Evolutionary conservation across 30 jellyfish, hydroid and myxozoan genomes (phyloP).

Genomic region (Aurelia aurita): DNA sequence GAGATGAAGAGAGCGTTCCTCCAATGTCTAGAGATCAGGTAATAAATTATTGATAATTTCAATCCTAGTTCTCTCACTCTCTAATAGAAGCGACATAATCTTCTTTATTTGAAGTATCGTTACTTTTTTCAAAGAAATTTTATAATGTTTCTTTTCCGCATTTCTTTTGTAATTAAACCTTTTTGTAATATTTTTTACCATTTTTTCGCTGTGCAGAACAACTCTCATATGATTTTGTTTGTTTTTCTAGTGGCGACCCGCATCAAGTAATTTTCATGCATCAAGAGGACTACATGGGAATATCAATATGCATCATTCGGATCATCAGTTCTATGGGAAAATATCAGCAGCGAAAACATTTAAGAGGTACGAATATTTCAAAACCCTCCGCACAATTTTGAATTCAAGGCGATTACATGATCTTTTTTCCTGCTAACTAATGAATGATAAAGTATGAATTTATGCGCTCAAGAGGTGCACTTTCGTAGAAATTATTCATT

Average conservation of each 20-base stretch:
- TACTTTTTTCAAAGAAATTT: not conserved
- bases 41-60: too few relatives aligned
- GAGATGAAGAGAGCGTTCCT: slow-evolving; percentile 51
- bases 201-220: not conserved
- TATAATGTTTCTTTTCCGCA: not conserved
- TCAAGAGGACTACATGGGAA: slow-evolving; percentile 43
- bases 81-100: too few relatives aligned
- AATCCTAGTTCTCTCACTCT: too few relatives aligned
- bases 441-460: not conserved
- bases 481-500: too few relatives aligned
- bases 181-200: too few relatives aligned
- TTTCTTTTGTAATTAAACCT: not conserved
- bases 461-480: not conserved
- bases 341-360: slow-evolving; percentile 79
- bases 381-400: too few relatives aligned
- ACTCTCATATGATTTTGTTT: not conserved
- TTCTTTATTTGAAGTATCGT: too few relatives aligned
- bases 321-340: slow-evolving; percentile 79
- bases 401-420: too few relatives aligned
- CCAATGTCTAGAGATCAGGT: slow-evolving; percentile 72
- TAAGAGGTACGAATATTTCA: slow-evolving; percentile 32
- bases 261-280: slow-evolving; percentile 56
- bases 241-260: slow-evolving; percentile 74
- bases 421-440: not conserved
- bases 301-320: slow-evolving; percentile 73